These are phyloP conservation scores for Planococcus citri DNA, from an alignment of 1,140 invertebrate genomes.

Conservation along the genomic window DNA sequence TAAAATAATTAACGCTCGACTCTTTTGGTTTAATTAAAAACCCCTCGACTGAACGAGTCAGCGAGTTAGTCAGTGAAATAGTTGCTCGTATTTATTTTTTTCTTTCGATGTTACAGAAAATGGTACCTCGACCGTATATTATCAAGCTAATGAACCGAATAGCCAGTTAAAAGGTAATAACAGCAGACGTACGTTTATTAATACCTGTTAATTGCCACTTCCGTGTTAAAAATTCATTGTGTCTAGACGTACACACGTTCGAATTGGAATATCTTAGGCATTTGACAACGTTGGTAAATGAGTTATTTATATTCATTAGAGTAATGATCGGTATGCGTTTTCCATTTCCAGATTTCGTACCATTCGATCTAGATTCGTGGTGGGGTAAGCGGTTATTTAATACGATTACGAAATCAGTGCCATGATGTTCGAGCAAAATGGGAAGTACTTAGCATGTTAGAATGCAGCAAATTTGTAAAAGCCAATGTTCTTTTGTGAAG, in stretches of 20 bases:
- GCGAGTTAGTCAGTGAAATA: conserved; percentile 10
- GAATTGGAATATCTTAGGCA: no score
- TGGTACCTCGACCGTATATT: conserved; percentile 41
- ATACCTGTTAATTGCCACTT: no score
- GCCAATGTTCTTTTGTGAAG: neutral
- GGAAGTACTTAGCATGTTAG: neutral
- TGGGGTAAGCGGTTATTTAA: conserved; percentile 73
- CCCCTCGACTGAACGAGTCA: no score
- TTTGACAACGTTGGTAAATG: no score
- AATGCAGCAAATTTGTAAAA: neutral
- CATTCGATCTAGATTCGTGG: conserved; percentile 75
- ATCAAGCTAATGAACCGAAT: conserved; percentile 57
- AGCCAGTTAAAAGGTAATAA: conserved; percentile 42
- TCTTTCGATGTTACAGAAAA: conserved; percentile 25
- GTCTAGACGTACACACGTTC: no score
- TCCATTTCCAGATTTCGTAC: conserved; percentile 55
- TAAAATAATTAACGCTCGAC: conserved; percentile 2
- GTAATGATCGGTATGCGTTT: conserved; percentile 21
- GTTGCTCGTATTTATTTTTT: conserved; percentile 22
- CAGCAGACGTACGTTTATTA: no score
- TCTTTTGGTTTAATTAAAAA: no score
- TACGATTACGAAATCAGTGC: conserved; percentile 55
- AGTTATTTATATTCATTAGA: no score
- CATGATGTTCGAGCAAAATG: conserved; percentile 22
- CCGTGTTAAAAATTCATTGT: no score